These are phyloP conservation scores for Chaetodon auriga DNA, from an alignment of 2,113 vertebrate species.

Conservation along the genomic window DNA sequence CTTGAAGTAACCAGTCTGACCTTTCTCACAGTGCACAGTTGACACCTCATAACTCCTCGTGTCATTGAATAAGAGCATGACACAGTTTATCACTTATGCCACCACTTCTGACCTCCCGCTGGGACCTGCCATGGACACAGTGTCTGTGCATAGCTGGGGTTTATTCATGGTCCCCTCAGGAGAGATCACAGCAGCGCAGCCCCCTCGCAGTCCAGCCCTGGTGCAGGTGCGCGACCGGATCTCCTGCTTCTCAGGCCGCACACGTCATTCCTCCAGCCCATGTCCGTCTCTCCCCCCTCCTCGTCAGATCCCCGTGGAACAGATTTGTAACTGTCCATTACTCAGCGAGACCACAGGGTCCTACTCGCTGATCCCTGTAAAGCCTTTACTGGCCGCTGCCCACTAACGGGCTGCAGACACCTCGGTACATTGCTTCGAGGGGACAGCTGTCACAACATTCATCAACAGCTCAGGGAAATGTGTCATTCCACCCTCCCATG, in stretches of 20 bases:
- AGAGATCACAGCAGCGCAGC: background rate
- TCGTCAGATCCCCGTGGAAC: slow-evolving; percentile 31
- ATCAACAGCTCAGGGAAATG: slow-evolving; percentile 44
- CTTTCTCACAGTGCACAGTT: slow-evolving; percentile 29
- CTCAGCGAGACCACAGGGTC: slow-evolving; percentile 10
- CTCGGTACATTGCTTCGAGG: background rate
- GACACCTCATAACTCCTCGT: slow-evolving; percentile 38
- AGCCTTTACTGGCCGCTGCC: slow-evolving; percentile 28
- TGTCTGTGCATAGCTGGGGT: background rate
- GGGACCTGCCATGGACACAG: slow-evolving; percentile 13
- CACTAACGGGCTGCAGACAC: slow-evolving; percentile 11
- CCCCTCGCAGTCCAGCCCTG: slow-evolving; percentile 12
- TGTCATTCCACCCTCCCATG: slow-evolving; percentile 22
- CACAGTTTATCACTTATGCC: slow-evolving; percentile 41
- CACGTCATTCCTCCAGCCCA: slow-evolving; percentile 6
- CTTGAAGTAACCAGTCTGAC: slow-evolving; percentile 15
- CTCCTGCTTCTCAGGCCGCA: background rate
- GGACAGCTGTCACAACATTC: slow-evolving; percentile 69
- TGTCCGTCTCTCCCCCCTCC: slow-evolving; percentile 21
- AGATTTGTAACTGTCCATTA: slow-evolving; percentile 59
- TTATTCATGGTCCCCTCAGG: slow-evolving; percentile 54
- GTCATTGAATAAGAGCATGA: slow-evolving; percentile 52
- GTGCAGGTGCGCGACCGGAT: slow-evolving; percentile 54
- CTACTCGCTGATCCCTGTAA: slow-evolving; percentile 51
- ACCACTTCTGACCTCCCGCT: slow-evolving; percentile 28